Percentiles rank a stretch among this genome's conserved stretches.
Evolutionary conservation across 2,797 vertebrate species (phyloP).

Genomic region (Martes flavigula): DNA sequence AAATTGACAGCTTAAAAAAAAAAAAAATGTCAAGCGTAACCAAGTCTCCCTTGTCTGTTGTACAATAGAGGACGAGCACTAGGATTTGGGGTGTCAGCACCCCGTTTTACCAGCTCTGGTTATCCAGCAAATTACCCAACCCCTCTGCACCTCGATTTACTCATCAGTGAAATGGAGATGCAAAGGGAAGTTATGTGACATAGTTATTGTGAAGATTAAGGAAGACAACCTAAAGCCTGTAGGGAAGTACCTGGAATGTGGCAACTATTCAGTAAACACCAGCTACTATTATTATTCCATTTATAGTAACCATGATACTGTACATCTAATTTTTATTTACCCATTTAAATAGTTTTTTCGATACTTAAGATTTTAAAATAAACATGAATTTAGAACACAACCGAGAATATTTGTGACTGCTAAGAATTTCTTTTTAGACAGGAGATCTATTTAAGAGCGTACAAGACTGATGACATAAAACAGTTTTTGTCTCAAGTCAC

Average conservation of each 20-base stretch:
- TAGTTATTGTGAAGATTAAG: not conserved
- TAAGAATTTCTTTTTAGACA: conserved; percentile 49
- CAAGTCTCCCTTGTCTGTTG: not conserved
- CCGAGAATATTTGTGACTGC: not conserved
- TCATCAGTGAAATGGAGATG: not conserved
- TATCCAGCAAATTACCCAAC: not conserved
- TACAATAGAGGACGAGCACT: not conserved
- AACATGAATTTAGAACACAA: conserved; percentile 50
- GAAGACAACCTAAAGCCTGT: not conserved
- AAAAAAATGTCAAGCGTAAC: not conserved
- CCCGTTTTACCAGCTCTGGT: not conserved
- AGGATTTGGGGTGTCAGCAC: not conserved
- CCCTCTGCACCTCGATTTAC: not conserved
- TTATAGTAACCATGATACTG: not conserved
- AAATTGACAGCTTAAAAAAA: not conserved
- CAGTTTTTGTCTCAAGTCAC: not conserved
- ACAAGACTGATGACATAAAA: conserved; percentile 21
- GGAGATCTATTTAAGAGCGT: conserved; percentile 19
- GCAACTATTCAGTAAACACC: not conserved
- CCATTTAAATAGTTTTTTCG: not conserved
- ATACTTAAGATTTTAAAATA: conserved; percentile 36
- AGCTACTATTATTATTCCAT: not conserved
- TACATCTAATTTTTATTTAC: not conserved
- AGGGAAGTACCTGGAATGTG: not conserved
- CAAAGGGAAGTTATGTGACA: not conserved